phyloP scores from a whole-genome alignment of 2,888 invertebrate species.

The Halocaridina rubra region DNA sequence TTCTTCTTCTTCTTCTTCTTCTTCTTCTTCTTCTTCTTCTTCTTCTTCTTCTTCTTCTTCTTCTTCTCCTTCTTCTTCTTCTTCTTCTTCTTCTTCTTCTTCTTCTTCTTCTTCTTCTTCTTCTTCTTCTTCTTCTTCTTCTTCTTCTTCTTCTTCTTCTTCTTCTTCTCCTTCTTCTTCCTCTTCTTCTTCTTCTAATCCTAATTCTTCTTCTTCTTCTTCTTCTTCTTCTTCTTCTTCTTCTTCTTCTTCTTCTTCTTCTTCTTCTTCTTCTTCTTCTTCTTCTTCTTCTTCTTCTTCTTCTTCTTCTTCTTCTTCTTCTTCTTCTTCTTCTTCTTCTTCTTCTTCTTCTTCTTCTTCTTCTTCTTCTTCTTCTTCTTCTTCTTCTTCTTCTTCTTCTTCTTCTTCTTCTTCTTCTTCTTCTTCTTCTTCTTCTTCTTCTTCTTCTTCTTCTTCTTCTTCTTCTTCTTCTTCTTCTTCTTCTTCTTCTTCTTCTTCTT shows the following conservation, averaged over 20 bases:
- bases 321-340: neutral
- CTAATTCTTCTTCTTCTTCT: neutral
- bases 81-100: conserved; percentile 8
- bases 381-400: neutral
- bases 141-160: neutral
- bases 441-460: conserved; percentile 8
- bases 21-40: conserved; percentile 1
- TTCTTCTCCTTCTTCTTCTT: conserved; percentile 3
- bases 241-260: no score
- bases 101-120: conserved; percentile 8
- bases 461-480: conserved; percentile 3
- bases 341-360: neutral
- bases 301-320: neutral
- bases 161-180: neutral
- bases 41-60: no score
- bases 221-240: neutral
- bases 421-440: conserved; percentile 1
- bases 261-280: neutral
- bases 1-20: conserved; percentile 8
- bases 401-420: neutral
- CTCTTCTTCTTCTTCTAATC: neutral
- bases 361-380: neutral
- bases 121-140: neutral
- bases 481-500: conserved; percentile 8
- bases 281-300: neutral